Conservation (phyloP, 2,113 vertebrate genomes). For the Labeo rohita region DNA sequence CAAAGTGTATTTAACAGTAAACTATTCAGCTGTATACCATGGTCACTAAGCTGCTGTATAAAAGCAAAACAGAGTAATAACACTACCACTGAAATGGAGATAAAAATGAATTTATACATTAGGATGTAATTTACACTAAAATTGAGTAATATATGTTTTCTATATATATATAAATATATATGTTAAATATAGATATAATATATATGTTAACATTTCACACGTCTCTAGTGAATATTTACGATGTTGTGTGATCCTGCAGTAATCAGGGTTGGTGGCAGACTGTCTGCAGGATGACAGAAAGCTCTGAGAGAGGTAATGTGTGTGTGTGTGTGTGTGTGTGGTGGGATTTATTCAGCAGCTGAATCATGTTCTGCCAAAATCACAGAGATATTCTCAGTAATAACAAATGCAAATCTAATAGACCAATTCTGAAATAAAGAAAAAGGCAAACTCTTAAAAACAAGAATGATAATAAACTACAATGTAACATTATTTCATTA, state of each 20-base stretch:
- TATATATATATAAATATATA: no score
- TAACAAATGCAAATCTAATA: neutral
- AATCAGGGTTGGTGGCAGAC: neutral
- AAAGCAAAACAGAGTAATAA: neutral
- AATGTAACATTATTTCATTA: neutral
- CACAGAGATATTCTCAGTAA: neutral
- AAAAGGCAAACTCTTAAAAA: neutral
- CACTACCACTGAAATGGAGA: no score
- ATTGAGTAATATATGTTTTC: no score
- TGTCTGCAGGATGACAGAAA: slow-evolving; percentile 14
- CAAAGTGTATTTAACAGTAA: neutral
- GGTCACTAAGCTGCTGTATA: neutral
- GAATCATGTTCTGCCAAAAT: neutral
- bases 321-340: no score
- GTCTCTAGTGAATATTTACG: neutral
- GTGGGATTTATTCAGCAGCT: slow-evolving; percentile 5
- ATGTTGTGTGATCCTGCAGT: neutral
- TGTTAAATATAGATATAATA: no score
- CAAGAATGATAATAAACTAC: neutral
- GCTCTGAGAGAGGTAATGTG: neutral
- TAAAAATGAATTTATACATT: neutral
- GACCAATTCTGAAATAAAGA: neutral
- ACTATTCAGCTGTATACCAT: neutral
- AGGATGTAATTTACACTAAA: neutral
- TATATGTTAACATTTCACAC: neutral